A percentile compares a stretch with the other conserved stretches of the same genome.
Evolutionary conservation across 1,140 invertebrate genomes (phyloP).

Genomic region (Drosophila prosaltans): DNA sequence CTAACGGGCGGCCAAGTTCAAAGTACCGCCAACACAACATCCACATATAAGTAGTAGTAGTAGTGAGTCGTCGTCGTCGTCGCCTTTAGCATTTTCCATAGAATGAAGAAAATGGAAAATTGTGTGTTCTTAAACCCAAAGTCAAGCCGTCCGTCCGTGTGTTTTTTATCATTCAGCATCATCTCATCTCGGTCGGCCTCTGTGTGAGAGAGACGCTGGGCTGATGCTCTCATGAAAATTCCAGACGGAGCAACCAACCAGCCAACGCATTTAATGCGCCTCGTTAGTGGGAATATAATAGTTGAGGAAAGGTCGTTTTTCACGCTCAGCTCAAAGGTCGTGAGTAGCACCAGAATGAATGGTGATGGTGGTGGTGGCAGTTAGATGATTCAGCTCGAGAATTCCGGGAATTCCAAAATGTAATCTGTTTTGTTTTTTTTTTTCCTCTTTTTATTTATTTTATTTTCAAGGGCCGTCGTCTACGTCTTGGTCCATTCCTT

Average conservation of each 20-base stretch:
- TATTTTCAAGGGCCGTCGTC: constrained; percentile 42
- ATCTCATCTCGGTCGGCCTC: neutral
- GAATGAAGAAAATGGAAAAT: constrained; percentile 57
- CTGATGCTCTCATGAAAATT: constrained; percentile 62
- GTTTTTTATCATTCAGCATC: constrained; percentile 1
- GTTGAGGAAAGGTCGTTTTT: constrained; percentile 79
- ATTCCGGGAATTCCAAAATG: constrained; percentile 74
- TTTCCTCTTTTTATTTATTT: constrained; percentile 24
- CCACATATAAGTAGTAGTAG: neutral
- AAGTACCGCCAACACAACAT: constrained; percentile 39
- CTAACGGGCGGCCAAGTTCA: constrained; percentile 73
- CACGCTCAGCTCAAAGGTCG: constrained; percentile 77
- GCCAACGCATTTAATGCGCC: constrained; percentile 56
- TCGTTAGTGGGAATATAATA: constrained; percentile 76
- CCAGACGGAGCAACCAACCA: neutral
- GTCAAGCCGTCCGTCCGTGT: constrained; percentile 58
- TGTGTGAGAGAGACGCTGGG: constrained; percentile 28
- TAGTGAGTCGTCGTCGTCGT: constrained; percentile 20
- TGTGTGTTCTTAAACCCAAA: constrained; percentile 67
- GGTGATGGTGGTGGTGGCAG: constrained; percentile 7
- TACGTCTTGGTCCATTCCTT: constrained; percentile 48
- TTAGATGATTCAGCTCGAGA: constrained; percentile 73
- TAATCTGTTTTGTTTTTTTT: constrained; percentile 57
- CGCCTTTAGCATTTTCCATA: constrained; percentile 42
- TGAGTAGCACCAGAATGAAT: constrained; percentile 27